These are phyloP conservation scores for Drosophila cognata DNA, from an alignment of 2,888 invertebrate species.

Conservation along the genomic window DNA sequence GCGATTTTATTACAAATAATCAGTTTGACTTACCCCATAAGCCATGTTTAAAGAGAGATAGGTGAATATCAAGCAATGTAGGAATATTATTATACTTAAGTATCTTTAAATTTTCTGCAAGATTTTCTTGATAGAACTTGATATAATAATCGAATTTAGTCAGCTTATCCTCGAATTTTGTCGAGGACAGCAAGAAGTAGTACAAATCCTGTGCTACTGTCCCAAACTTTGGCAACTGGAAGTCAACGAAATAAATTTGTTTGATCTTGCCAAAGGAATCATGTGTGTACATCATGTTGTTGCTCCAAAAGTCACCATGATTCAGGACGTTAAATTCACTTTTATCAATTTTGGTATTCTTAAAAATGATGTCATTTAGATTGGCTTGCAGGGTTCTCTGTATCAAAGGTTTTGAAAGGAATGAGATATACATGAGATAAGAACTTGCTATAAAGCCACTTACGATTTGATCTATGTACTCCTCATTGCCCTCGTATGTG, in stretches of 20 bases:
- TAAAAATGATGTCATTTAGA: constrained; percentile 48
- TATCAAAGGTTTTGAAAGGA: neutral
- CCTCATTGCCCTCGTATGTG: constrained; percentile 49
- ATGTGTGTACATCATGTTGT: constrained; percentile 80
- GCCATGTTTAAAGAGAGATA: constrained; percentile 66
- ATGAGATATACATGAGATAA: neutral
- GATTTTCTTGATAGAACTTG: constrained; percentile 77
- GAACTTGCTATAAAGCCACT: neutral
- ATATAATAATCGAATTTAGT: constrained; percentile 81
- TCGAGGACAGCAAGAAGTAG: constrained; percentile 80
- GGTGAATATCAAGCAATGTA: constrained; percentile 70
- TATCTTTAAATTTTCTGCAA: constrained; percentile 68
- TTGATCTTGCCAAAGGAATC: constrained; percentile 65
- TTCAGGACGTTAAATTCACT: constrained; percentile 73
- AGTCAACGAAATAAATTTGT: constrained; percentile 78
- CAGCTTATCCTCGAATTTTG: constrained; percentile 76
- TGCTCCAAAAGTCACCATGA: constrained; percentile 80
- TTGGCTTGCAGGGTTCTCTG: constrained; percentile 49
- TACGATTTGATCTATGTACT: constrained; percentile 68
- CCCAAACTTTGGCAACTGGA: constrained; percentile 75
- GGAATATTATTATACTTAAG: constrained; percentile 80
- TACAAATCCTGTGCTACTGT: constrained; percentile 77
- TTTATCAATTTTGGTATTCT: constrained; percentile 40
- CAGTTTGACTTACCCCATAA: constrained; percentile 62
- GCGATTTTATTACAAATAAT: neutral